Percentiles rank a stretch among this genome's conserved stretches.
phyloP scores from a whole-genome alignment of 2,888 invertebrate genomes.

The Scelioninae gen. 2 region DNA sequence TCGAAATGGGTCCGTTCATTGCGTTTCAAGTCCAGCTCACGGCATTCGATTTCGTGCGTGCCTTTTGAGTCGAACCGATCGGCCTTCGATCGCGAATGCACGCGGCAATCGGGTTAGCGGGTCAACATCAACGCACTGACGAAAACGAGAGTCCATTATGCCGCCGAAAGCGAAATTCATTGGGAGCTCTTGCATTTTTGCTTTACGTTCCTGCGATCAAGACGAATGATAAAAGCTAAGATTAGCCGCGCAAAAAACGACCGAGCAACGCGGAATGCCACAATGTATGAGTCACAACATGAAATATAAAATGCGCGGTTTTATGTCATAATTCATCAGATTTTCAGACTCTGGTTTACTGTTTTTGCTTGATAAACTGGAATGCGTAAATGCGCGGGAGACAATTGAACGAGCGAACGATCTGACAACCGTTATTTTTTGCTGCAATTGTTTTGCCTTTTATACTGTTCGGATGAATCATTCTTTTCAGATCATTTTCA shows the following conservation, averaged over 20 bases:
- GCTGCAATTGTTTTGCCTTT: not conserved
- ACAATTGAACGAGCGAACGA: constrained; percentile 11
- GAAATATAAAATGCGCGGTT: constrained; percentile 20
- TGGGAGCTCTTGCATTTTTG: constrained; percentile 34
- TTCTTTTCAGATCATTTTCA: too few species aligned
- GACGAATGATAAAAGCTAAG: constrained; percentile 22
- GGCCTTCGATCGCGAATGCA: constrained; percentile 51
- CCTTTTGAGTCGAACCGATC: constrained; percentile 51
- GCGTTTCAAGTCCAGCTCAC: constrained; percentile 41
- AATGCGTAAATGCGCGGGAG: constrained; percentile 10
- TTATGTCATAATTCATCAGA: constrained; percentile 35
- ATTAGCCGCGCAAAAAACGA: constrained; percentile 37
- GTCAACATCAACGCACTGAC: constrained; percentile 54
- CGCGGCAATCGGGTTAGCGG: constrained; percentile 58
- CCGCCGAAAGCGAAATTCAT: constrained; percentile 51
- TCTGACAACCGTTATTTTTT: constrained; percentile 17
- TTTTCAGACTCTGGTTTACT: not conserved
- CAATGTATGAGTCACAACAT: constrained; percentile 35
- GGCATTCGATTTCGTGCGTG: constrained; percentile 42
- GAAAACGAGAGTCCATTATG: constrained; percentile 60
- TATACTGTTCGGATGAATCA: too few species aligned
- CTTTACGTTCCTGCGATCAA: constrained; percentile 17
- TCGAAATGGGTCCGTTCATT: constrained; percentile 32
- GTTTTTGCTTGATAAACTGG: constrained; percentile 5
- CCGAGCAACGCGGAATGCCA: constrained; percentile 21